Evolutionary conservation across 92 coral and sea anemone species (phyloP).

Genomic region (Siderastrea radians): DNA sequence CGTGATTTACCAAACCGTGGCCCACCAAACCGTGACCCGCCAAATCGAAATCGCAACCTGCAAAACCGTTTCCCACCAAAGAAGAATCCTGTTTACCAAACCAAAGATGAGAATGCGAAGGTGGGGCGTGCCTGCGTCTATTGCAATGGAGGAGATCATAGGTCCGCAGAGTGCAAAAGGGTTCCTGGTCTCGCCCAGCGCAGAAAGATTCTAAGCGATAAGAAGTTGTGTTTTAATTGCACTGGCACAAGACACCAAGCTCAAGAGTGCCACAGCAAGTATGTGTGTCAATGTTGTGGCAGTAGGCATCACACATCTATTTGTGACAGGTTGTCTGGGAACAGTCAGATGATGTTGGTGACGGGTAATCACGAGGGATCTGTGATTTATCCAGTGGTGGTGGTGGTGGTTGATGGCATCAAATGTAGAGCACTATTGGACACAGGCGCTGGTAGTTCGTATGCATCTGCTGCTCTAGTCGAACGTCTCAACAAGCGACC

Average conservation of each 20-base stretch:
- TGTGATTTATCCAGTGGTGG: slow-evolving; percentile 76
- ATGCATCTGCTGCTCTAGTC: slow-evolving; percentile 70
- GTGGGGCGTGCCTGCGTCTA: slow-evolving; percentile 31
- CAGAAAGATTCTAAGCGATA: slow-evolving; percentile 44
- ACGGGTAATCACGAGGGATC: slow-evolving; percentile 33
- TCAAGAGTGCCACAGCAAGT: slow-evolving; percentile 34
- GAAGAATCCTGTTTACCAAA: slow-evolving; percentile 3
- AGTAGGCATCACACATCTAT: slow-evolving; percentile 32
- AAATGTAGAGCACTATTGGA: slow-evolving; percentile 72
- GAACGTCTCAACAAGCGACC: slow-evolving; percentile 57
- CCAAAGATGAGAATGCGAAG: slow-evolving; percentile 16
- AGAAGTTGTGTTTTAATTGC: slow-evolving; percentile 65
- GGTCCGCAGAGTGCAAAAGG: slow-evolving; percentile 42
- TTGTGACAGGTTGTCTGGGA: slow-evolving; percentile 11
- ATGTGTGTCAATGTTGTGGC: slow-evolving; percentile 28
- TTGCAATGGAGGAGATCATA: slow-evolving; percentile 37
- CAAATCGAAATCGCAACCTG: neutral
- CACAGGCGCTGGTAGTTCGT: slow-evolving; percentile 72
- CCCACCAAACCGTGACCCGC: neutral
- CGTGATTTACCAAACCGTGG: neutral
- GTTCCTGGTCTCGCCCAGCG: slow-evolving; percentile 13
- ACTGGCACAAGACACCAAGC: slow-evolving; percentile 51
- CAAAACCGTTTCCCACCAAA: neutral
- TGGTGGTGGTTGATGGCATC: slow-evolving; percentile 75
- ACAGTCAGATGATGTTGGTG: slow-evolving; percentile 44